These are phyloP conservation scores for Phrynosoma platyrhinos DNA, from an alignment of 2,113 vertebrate species.

Conservation along the genomic window DNA sequence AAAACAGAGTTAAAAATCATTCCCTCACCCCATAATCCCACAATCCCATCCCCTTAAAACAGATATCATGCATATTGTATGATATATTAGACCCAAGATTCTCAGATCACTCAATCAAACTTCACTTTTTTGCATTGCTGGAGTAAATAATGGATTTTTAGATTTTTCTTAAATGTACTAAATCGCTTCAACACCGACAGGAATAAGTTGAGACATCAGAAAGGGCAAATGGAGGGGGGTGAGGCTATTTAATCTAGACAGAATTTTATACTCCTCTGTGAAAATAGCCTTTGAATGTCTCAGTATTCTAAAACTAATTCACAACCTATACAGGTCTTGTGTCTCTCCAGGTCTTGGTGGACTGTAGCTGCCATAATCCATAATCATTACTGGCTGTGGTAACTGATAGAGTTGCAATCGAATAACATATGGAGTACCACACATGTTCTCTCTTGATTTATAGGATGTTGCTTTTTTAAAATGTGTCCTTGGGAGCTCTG, in stretches of 20 bases:
- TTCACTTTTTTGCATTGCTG: neutral
- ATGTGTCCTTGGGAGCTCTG: neutral
- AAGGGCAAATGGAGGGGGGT: neutral
- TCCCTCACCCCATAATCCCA: no score
- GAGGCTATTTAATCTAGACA: neutral
- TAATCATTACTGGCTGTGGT: neutral
- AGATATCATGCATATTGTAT: neutral
- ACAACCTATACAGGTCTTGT: neutral
- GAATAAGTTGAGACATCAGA: neutral
- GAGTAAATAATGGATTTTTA: neutral
- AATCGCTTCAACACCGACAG: neutral
- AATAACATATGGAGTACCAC: neutral
- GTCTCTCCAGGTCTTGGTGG: neutral
- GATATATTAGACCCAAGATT: neutral
- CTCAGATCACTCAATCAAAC: neutral
- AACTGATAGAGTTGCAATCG: neutral
- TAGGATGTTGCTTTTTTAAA: neutral
- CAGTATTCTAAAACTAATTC: neutral
- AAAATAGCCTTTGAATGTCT: neutral
- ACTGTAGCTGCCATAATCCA: no score
- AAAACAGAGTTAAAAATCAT: no score
- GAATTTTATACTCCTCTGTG: slow-evolving; percentile 17
- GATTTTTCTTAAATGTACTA: neutral
- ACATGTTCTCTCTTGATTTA: neutral
- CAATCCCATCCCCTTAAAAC: no score